These are phyloP conservation scores for Agriopis marginaria DNA, from an alignment of 2,888 invertebrate genomes.

Conservation along the genomic window DNA sequence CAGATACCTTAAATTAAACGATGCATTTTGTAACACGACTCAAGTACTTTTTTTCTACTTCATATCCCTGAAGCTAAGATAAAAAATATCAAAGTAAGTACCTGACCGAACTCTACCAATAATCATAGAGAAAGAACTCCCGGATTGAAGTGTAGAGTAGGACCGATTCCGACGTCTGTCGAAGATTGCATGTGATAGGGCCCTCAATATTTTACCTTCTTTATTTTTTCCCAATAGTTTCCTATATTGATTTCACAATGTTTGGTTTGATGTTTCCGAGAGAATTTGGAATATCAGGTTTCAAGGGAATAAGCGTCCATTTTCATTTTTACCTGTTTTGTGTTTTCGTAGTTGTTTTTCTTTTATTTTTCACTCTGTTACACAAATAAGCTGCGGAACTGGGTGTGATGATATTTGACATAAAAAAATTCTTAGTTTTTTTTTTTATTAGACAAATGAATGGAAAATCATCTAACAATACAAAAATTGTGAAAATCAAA, in stretches of 20 bases:
- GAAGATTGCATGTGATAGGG: slow-evolving; percentile 36
- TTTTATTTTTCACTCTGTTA: not conserved
- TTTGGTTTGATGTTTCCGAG: slow-evolving; percentile 35
- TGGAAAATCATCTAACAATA: too few relatives aligned
- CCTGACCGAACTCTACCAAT: slow-evolving; percentile 39
- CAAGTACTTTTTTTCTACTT: too few relatives aligned
- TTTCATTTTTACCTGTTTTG: slow-evolving; percentile 14
- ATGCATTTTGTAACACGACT: too few relatives aligned
- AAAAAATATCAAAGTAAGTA: slow-evolving; percentile 31
- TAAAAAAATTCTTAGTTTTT: too few relatives aligned
- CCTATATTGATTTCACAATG: slow-evolving; percentile 38
- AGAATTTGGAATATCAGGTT: slow-evolving; percentile 20
- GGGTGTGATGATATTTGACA: not conserved
- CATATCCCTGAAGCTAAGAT: too few relatives aligned
- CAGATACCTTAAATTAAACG: too few relatives aligned
- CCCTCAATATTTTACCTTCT: slow-evolving; percentile 35
- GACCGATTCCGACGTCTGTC: slow-evolving; percentile 44
- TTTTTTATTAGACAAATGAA: too few relatives aligned
- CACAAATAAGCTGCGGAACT: not conserved
- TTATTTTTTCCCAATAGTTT: slow-evolving; percentile 36
- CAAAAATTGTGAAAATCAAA: too few relatives aligned
- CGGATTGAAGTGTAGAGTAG: slow-evolving; percentile 54
- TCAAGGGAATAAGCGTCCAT: slow-evolving; percentile 12
- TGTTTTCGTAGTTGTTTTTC: not conserved
- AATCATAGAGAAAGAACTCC: slow-evolving; percentile 54